These are phyloP conservation scores for Acholoe squamosa DNA, from an alignment of 2,888 invertebrate genomes.

Conservation along the genomic window DNA sequence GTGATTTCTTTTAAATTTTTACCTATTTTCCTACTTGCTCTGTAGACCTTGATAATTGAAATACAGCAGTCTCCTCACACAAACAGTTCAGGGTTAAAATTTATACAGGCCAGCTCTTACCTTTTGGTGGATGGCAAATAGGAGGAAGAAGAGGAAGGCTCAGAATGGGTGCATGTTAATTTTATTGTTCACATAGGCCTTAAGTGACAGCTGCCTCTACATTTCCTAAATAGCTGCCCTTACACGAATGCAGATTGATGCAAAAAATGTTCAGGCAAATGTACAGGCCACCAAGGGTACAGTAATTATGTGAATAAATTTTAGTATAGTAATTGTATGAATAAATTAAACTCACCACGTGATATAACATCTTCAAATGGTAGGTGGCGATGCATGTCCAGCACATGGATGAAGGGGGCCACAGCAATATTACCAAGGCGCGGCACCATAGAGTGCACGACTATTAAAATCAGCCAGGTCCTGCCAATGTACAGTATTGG, in stretches of 20 bases:
- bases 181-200: constrained; percentile 72
- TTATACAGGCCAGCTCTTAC: constrained; percentile 65
- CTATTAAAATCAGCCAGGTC: constrained; percentile 74
- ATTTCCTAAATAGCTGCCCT: constrained; percentile 72
- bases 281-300: too few species aligned
- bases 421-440: constrained; percentile 76
- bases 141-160: constrained; percentile 74
- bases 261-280: too few species aligned
- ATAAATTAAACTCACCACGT: constrained; percentile 76
- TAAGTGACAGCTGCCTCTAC: constrained; percentile 76
- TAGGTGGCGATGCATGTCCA: constrained; percentile 73
- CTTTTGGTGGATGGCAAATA: constrained; percentile 77
- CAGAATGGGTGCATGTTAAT: constrained; percentile 74
- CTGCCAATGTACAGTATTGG: constrained; percentile 69
- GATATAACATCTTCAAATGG: constrained; percentile 75
- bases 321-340: too few species aligned
- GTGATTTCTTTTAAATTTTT: too few species aligned
- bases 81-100: too few species aligned
- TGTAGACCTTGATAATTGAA: too few species aligned
- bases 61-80: too few species aligned
- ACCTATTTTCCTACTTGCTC: too few species aligned
- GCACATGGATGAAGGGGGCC: constrained; percentile 76
- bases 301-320: too few species aligned
- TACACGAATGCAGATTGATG: too few species aligned
- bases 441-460: constrained; percentile 76